Evolutionary conservation across 2,888 invertebrate genomes (phyloP).

Genomic region (Nyleta sp.): DNA sequence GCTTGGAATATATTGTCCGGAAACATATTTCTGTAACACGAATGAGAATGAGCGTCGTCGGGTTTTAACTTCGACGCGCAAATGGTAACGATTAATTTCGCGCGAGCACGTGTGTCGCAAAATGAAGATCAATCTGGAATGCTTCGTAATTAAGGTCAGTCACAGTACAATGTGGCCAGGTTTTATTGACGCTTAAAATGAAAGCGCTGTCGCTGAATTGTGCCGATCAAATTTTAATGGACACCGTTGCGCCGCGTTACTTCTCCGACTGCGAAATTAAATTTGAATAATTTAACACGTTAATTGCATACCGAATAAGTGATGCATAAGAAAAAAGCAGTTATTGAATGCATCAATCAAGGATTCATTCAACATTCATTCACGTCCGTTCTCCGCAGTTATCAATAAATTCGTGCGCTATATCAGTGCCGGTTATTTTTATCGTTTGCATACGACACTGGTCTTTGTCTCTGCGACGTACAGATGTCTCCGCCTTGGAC

Average conservation of each 20-base stretch:
- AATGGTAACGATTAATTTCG: constrained; percentile 29
- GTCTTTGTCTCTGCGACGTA: constrained; percentile 14
- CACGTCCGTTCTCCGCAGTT: neutral
- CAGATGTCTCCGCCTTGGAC: constrained; percentile 30
- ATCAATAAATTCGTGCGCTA: constrained; percentile 2
- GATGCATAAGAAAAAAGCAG: no score
- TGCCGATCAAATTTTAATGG: no score
- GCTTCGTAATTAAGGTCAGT: constrained; percentile 26
- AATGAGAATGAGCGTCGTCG: neutral
- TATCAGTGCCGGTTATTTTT: constrained; percentile 25
- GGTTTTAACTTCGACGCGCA: constrained; percentile 22
- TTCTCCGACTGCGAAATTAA: no score
- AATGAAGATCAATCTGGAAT: neutral
- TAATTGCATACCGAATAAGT: no score
- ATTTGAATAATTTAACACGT: no score
- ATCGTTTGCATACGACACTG: neutral
- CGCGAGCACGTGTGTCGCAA: neutral
- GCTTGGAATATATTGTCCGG: constrained; percentile 96
- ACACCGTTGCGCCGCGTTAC: no score
- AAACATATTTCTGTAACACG: constrained; percentile 90
- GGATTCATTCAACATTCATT: no score
- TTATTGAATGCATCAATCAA: no score
- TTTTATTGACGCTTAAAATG: constrained; percentile 12
- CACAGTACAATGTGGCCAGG: neutral
- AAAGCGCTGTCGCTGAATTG: neutral